Base-by-base conservation (phyloP, 2,888 invertebrate species). In the Drosophila recens region DNA sequence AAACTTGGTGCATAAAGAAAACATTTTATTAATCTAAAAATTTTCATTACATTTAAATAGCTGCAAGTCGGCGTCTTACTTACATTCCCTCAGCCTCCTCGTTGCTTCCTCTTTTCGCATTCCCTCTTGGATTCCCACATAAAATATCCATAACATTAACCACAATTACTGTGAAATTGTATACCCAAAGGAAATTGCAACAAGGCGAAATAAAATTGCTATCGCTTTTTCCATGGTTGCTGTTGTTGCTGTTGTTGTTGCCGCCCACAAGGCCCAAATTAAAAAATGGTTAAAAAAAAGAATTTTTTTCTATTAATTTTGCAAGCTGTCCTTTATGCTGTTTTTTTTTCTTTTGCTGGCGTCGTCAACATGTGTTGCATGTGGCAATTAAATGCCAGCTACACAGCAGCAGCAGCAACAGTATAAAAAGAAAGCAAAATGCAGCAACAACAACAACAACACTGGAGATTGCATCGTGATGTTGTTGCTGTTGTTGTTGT, bases 101-200 rank as follows among this genome's bases (percentile, higher is more conserved):
- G 9, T 9, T 17, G 15, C 13, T 20, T n/a, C 9, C 4, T 11
- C 11, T 15, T 56, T 23, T 23, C 40, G 52, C 40, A 34, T 54
- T 46, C 20, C 27, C 61, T 48, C 38, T 48, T 51, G 57, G 58
- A 53, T 83, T 83, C 84, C 81, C 83, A 86, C 84, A 83, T 83
- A 86, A 82, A 83, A 83, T 81, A 83, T 77, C 81, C 82, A 83
- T 79, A 83, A 83, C 87, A 89, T 87, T 86, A 89, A 88, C 88
- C 85, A 83, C 84, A 88, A 89, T 89, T 88, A 87, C 83, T 76
- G 76, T 79, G 81, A 80, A 87, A 80, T 80, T 80, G 67, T 67
- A 56, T 51, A 74, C 71, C 59, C 53, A 71, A 58, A 52, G 53
- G 45, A 72, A 73, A 77, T 77, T 59, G 73, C 73, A 59, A 43